Evolutionary conservation across 1,140 invertebrate genomes (phyloP), one percentile per base, ranked within the genome.

Genomic region (Luehdorfia chinensis): DNA sequence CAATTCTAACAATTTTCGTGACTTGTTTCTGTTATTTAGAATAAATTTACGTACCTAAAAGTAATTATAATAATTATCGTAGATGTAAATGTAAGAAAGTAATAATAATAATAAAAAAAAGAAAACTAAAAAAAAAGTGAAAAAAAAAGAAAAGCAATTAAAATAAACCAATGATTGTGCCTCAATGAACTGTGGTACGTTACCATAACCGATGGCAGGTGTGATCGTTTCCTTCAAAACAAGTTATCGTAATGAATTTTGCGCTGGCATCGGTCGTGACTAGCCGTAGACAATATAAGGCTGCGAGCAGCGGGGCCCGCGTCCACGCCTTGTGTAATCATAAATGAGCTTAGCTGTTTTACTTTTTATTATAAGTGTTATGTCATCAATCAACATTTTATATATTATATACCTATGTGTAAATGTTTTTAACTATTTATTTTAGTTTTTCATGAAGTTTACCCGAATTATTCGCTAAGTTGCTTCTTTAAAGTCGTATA

Each of bases 151-250:
- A 80, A 84, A 84, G 78, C 73, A 81, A 84, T 76, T 72, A 78
- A 84, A 84, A 84, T 65, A 78, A 84, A 86, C 83, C 83, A 86
- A 86, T 86, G 79, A 86, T 86, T 84, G 83, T 86, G 83, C 83
- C 83, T 86, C 83, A 86, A 86, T 86, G 71, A 86, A 84, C 76
- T 86, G 83, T 86, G 78, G 83, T 86, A 86, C 83, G 83, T 83
- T 86, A 86, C 83, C 83, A 73, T 78, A 77, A 75, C 66, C 65
- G 72, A 77, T 71, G 79, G 77, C 78, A 73, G 79, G 70, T 75
- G 66, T 60, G 68, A 75, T 75, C 66, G 69, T 78, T 75, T 69
- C 66, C 72, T 75, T 66, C 32, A 49, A 70, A 64, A 61, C 51
- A 65, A 55, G 68, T 61, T 47, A 19, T 63, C 61, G 41, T 69